These are phyloP conservation scores for Mus musculus DNA, from an alignment of 2,113 vertebrate species.

Conservation along the genomic window GRCm39 chr2:104440001-104440500, in stretches of 20 bases:
- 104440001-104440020: constrained; percentile 72
- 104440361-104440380: constrained; percentile 60
- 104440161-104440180: constrained; percentile 60
- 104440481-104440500: constrained; percentile 61
- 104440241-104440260: constrained; percentile 63
- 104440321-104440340: constrained; percentile 57
- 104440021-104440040: constrained; percentile 55
- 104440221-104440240: constrained; percentile 63
- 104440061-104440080: constrained; percentile 61
- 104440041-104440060: constrained; percentile 71
- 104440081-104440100: constrained; percentile 62
- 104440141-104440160: constrained; percentile 59
- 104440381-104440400: constrained; percentile 9
- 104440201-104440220: constrained; percentile 65
- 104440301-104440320: constrained; percentile 41
- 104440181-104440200: constrained; percentile 36
- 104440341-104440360: constrained; percentile 62
- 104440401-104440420: constrained; percentile 61
- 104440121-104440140: constrained; percentile 66
- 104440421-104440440: constrained; percentile 76
- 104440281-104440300: constrained; percentile 63
- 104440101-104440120: not conserved
- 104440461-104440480: constrained; percentile 61
- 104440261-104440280: constrained; percentile 50
- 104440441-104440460: constrained; percentile 69